Base-by-base conservation (phyloP, 1,140 invertebrate genomes). In the Cotesia vestalis region DNA sequence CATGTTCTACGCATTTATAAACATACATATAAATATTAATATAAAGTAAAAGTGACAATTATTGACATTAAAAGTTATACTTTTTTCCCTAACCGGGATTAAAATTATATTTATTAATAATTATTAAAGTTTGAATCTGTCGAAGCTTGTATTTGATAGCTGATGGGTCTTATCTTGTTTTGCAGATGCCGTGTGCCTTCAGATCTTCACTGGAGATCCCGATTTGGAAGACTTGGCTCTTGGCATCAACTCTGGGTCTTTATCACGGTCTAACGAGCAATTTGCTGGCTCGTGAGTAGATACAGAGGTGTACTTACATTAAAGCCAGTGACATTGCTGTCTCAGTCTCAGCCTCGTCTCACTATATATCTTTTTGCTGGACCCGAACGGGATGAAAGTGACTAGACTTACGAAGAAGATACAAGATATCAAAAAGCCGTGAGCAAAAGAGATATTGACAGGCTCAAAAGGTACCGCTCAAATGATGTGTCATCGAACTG, bases 381-480 rank as follows among this genome's bases (percentile, higher is more conserved):
- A 46, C 40, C 11, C 11, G 40, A 3, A 11, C 6, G 6, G 11
- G 6, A 46, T 11, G 61, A 63, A 35, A 63, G 61, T n/a, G 34
- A 35, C 40, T 46, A 46, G 57, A 59, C 57, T 8, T 20, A 20
- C 17, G 57, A 59, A 27, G 17, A 59, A 59, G 57, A 59, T 20
- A 59, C 40, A 11, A 20, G 20, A 59, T 59, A 27, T 20, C 27
- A 6, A 9, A 59, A 20, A 9, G 20, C 27, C 0, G 51, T 55
- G 72, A 68, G 35, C 9, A 69, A 75, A n/a, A 78, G 71, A 59
- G 71, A 69, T 73, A 72, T 63, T 77, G 77, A 79, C 70, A 75
- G 72, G 51, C 72, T 77, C 76, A 77, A 77, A 46, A 77, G 76
- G 66, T 40, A 72, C 76, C 76, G 76, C 68, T 72, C 14, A 35